phyloP scores from a whole-genome alignment of 2,797 vertebrate genomes.

The Picus viridis region DNA sequence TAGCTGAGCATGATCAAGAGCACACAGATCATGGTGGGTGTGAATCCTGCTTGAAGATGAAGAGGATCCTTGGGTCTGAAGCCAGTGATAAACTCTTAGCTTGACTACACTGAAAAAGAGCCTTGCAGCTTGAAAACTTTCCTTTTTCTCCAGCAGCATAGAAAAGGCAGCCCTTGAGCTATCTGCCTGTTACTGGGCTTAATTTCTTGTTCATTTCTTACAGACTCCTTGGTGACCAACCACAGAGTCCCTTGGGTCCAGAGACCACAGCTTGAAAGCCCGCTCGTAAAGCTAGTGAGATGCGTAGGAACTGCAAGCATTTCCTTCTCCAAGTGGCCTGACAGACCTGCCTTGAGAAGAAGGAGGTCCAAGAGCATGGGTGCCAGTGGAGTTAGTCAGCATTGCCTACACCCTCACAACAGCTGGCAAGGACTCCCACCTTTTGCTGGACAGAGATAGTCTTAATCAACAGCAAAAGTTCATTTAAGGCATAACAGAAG shows the following conservation, averaged over 20 bases:
- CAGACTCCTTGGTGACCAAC: not conserved
- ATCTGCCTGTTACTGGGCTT: not conserved
- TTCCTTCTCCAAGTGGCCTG: not conserved
- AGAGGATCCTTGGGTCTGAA: not conserved
- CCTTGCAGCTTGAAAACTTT: not conserved
- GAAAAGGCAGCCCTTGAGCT: not conserved
- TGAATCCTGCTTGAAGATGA: not conserved
- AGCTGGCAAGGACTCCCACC: slow-evolving; percentile 52
- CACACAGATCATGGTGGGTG: not conserved
- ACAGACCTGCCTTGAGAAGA: not conserved
- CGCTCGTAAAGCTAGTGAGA: not conserved
- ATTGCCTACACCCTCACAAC: slow-evolving; percentile 35
- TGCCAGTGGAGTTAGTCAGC: not conserved
- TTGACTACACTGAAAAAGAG: not conserved
- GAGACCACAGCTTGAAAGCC: not conserved
- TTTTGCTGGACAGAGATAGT: slow-evolving; percentile 49
- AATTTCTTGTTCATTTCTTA: not conserved
- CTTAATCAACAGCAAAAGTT: slow-evolving; percentile 67
- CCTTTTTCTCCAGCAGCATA: not conserved
- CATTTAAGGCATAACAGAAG: slow-evolving; percentile 42
- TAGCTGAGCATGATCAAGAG: not conserved
- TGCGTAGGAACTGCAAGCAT: not conserved
- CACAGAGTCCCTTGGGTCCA: not conserved
- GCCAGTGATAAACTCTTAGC: not conserved
- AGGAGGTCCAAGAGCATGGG: not conserved